Base-by-base conservation (phyloP, 2,113 vertebrate species). In the Gasterosteus nipponicus region DNA sequence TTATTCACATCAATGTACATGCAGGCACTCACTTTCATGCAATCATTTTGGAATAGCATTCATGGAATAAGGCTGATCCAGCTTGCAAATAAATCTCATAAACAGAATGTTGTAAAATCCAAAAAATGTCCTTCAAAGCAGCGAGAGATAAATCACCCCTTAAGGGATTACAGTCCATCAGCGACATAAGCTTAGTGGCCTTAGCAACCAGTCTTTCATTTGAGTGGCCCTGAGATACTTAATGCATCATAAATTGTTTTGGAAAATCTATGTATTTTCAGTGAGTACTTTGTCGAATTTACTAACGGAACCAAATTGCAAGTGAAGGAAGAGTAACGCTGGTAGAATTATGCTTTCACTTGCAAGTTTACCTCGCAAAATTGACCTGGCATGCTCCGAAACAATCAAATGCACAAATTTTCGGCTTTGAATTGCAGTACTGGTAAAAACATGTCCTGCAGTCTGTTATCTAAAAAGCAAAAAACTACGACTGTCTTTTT, bases 121-220 rank as follows among this genome's bases (percentile, higher is more conserved):
- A 73, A 51, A 26, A 74, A 65, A 70, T 73, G 60, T 53, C 59
- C 64, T 73, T 71, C 60, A 81, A 76, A 73, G 69, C 59, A 77
- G 63, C 54, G 2, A 3, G 64, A 65, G 77, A 65, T 63, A 51
- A 79, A 78, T 49, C 19, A 19, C 35, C 53, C 58, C 39, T 58
- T 73, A 73, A 67, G 54, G 59, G 78, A 81, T 74, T 74, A 81
- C 12, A 67, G 60, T 33, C 73, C 78, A 73, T 77, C 78, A 85
- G 60, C 74, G 61, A 75, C 73, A 77, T 68, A 54, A 58, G 63
- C 57, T 73, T 46, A 59, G 68, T 54, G 59, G 54, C 58, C 69
- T 66, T n/a, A 47, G 59, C 63, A 85, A 65, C 22, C 3, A 33
- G 22, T 41, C 39, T 66, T 19, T 61, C 7, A 66, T 73, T 38